Conservation (phyloP, 2,888 invertebrate species). For the Notodonta dromedarius region DNA sequence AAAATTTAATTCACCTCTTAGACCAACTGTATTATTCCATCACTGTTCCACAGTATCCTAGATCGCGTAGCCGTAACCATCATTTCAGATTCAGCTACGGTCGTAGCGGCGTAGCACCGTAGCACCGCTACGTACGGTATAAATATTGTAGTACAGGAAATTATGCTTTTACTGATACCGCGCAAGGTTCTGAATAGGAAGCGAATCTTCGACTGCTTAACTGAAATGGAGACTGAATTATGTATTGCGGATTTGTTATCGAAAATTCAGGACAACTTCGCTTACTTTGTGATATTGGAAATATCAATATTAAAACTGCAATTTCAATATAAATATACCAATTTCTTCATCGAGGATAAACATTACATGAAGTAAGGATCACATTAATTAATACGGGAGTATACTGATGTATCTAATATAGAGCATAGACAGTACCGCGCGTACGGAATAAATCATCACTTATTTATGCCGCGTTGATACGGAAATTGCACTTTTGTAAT, state of each 20-base stretch:
- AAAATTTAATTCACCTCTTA: neutral
- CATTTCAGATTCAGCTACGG: conserved; percentile 63
- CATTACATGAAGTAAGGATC: too few relatives aligned
- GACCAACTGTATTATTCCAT: too few relatives aligned
- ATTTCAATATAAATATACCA: too few relatives aligned
- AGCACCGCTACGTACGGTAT: conserved; percentile 63
- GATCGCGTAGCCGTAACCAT: conserved; percentile 45
- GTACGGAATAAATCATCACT: conserved; percentile 62
- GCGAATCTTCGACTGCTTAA: conserved; percentile 57
- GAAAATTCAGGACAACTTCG: conserved; percentile 40
- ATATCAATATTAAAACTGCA: neutral
- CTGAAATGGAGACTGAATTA: conserved; percentile 58
- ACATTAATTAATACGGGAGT: too few relatives aligned
- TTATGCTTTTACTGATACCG: conserved; percentile 77
- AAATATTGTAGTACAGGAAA: conserved; percentile 83
- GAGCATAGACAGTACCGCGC: conserved; percentile 17
- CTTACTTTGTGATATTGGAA: conserved; percentile 16
- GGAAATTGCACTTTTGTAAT: conserved; percentile 83
- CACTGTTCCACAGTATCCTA: conserved; percentile 9
- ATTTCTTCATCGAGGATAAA: too few relatives aligned
- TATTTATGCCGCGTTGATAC: conserved; percentile 77
- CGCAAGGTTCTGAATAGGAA: conserved; percentile 66
- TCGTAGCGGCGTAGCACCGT: conserved; percentile 46
- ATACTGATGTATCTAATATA: too few relatives aligned
- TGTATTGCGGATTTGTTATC: conserved; percentile 49